phyloP scores from a whole-genome alignment of 2,888 invertebrate species.

The Agonopterix heracliana region DNA sequence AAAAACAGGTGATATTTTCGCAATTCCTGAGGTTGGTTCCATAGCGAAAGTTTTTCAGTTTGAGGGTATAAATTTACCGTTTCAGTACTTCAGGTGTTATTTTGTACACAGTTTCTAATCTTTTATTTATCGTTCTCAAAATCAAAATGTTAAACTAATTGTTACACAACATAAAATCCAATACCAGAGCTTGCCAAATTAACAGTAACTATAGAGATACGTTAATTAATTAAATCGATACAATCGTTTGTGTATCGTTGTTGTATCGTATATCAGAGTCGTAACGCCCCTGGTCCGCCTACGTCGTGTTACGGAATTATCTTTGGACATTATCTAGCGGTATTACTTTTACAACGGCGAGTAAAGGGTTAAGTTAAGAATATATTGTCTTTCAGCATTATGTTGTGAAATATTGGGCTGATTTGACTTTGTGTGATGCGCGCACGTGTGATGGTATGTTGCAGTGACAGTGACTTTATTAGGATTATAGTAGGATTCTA shows the following conservation, averaged over 20 bases:
- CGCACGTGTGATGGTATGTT: no score
- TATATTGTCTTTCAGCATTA: not conserved
- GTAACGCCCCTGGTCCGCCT: slow-evolving; percentile 56
- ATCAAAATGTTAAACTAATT: no score
- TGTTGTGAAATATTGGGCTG: not conserved
- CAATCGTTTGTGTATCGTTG: slow-evolving; percentile 18
- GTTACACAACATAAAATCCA: not conserved
- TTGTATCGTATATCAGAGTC: slow-evolving; percentile 34
- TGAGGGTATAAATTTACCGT: no score
- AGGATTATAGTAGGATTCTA: no score
- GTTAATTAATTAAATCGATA: slow-evolving; percentile 50
- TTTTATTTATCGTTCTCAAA: slow-evolving; percentile 11
- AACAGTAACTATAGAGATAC: slow-evolving; percentile 18
- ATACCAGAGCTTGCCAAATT: not conserved
- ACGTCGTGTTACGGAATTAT: slow-evolving; percentile 51
- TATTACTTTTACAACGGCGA: slow-evolving; percentile 24
- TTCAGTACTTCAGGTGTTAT: no score
- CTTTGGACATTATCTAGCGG: slow-evolving; percentile 37
- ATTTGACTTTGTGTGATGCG: not conserved
- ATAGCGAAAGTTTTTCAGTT: no score
- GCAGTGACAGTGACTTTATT: no score
- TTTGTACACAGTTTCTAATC: slow-evolving; percentile 6
- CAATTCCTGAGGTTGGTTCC: no score
- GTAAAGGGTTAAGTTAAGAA: slow-evolving; percentile 18
- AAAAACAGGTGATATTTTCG: no score